These are phyloP conservation scores for Acipenser transmontanus DNA, from an alignment of 2,797 vertebrate genomes.

Conservation along the genomic window DNA sequence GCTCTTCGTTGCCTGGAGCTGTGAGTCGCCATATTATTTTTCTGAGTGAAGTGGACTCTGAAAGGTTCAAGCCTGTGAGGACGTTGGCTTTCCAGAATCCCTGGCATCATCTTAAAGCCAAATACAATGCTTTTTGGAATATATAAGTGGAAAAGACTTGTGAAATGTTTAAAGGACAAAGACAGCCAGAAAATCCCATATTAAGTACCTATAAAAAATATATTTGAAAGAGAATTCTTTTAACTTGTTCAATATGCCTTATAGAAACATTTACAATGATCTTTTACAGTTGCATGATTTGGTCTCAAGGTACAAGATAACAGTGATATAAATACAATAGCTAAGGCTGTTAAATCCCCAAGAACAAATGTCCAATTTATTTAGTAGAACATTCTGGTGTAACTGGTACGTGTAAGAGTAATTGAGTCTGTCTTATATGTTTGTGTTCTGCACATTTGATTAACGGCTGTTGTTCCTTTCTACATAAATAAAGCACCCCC, in stretches of 20 bases:
- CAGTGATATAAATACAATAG: slow-evolving; percentile 61
- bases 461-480: slow-evolving; percentile 55
- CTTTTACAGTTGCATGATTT: slow-evolving; percentile 79
- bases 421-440: slow-evolving; percentile 70
- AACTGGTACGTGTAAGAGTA: slow-evolving; percentile 79
- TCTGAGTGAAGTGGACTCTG: slow-evolving; percentile 61
- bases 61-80: slow-evolving; percentile 57
- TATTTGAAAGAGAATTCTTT: slow-evolving; percentile 77
- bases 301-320: slow-evolving; percentile 63
- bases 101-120: slow-evolving; percentile 57
- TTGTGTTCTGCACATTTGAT: slow-evolving; percentile 68
- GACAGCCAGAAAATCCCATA: slow-evolving; percentile 73
- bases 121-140: slow-evolving; percentile 53
- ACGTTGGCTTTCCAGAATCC: slow-evolving; percentile 63
- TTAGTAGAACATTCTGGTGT: slow-evolving; percentile 62
- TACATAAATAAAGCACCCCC: slow-evolving; percentile 47
- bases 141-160: slow-evolving; percentile 40
- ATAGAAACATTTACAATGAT: slow-evolving; percentile 82
- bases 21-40: slow-evolving; percentile 77
- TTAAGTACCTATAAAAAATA: slow-evolving; percentile 64
- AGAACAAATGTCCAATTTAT: slow-evolving; percentile 65
- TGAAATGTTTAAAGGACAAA: slow-evolving; percentile 61
- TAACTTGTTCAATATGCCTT: slow-evolving; percentile 98
- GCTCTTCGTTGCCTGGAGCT: slow-evolving; percentile 71
- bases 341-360: slow-evolving; percentile 59